A percentile compares a stretch with the other conserved stretches of the same genome.
Conservation (phyloP, 2,797 vertebrate genomes). For the Brotula barbata region DNA sequence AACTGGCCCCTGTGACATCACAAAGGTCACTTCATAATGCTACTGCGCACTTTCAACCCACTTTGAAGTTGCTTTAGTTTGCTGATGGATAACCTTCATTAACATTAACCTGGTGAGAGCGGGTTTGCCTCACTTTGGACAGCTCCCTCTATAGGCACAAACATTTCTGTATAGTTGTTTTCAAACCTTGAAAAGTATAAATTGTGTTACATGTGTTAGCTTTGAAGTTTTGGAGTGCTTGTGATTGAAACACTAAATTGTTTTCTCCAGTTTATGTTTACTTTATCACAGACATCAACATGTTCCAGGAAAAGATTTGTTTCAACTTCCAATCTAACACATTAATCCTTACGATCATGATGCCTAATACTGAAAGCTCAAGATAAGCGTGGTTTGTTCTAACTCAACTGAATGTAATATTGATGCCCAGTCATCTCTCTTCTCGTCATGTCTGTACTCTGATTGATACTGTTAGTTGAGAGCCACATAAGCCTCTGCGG, state of each 20-base stretch:
- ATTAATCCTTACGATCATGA: slow-evolving; percentile 44
- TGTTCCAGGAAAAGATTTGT: slow-evolving; percentile 29
- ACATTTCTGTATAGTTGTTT: not conserved
- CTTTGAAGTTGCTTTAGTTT: no score
- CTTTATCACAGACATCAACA: slow-evolving; percentile 16
- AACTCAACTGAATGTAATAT: slow-evolving; percentile 28
- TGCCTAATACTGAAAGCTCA: slow-evolving; percentile 51
- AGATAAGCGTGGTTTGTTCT: slow-evolving; percentile 43
- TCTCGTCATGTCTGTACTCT: slow-evolving; percentile 45
- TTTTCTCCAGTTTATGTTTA: not conserved
- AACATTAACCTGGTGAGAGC: no score
- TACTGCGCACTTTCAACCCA: no score
- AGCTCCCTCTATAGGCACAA: not conserved
- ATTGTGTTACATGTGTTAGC: not conserved
- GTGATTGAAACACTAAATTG: no score
- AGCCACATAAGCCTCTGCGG: not conserved
- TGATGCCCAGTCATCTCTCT: slow-evolving; percentile 45
- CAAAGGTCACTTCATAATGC: no score
- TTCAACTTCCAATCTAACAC: slow-evolving; percentile 22
- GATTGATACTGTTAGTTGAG: not conserved
- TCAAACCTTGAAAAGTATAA: not conserved
- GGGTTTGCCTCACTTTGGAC: not conserved
- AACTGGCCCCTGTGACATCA: no score
- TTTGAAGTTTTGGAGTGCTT: no score
- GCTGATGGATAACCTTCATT: no score